Conservation (phyloP, 2,113 vertebrate genomes). For the Hyaena hyaena region DNA sequence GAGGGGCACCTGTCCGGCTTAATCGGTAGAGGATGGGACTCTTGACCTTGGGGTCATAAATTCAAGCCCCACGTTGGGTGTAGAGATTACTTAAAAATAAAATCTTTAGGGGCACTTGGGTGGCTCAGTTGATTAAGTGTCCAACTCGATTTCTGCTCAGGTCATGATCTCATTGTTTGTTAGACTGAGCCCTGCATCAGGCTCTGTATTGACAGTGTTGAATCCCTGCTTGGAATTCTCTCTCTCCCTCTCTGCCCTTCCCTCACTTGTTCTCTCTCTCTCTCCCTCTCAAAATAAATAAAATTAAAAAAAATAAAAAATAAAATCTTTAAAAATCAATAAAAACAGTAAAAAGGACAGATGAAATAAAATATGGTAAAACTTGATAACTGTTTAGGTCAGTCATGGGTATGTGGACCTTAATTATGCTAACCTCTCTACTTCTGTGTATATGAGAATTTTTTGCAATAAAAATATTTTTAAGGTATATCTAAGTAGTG, state of each 20-base stretch:
- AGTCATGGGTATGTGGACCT: not conserved
- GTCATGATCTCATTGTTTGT: too few relatives aligned
- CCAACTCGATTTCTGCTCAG: too few relatives aligned
- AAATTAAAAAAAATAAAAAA: too few relatives aligned
- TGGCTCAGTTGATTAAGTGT: too few relatives aligned
- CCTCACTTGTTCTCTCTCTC: too few relatives aligned
- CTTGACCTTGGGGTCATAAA: not conserved
- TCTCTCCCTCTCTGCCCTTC: too few relatives aligned
- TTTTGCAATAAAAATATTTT: not conserved
- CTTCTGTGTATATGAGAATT: not conserved
- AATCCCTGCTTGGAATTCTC: too few relatives aligned
- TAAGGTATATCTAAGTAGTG: not conserved
- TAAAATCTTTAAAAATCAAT: not conserved
- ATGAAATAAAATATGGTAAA: conserved; percentile 1
- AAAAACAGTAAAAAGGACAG: not conserved
- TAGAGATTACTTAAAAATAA: not conserved
- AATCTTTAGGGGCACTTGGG: not conserved
- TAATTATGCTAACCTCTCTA: not conserved
- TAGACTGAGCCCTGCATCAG: too few relatives aligned
- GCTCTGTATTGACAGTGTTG: too few relatives aligned
- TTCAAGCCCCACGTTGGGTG: not conserved
- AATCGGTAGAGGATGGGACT: not conserved
- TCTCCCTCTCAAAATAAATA: too few relatives aligned
- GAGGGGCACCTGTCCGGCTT: not conserved
- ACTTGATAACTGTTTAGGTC: not conserved